Conservation (phyloP, 2,797 vertebrate species). For the Spheniscus humboldti region DNA sequence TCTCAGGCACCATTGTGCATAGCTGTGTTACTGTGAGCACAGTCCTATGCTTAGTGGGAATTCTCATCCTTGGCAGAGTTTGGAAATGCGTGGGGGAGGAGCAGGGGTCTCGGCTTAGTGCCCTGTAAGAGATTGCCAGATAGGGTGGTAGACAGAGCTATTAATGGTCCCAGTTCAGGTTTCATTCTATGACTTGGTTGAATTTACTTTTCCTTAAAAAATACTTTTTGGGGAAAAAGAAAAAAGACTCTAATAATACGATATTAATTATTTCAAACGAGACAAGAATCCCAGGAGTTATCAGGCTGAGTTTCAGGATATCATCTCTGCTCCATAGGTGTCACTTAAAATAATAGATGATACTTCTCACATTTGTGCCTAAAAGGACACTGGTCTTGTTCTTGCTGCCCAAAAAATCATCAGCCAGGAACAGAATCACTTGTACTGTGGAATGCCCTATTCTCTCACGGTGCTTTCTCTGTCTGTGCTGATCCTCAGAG, state of each 20-base stretch:
- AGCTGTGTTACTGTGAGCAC: conserved; percentile 19
- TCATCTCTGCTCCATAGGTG: neutral
- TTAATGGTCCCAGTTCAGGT: neutral
- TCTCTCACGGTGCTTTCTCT: neutral
- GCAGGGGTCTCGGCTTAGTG: neutral
- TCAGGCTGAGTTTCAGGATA: neutral
- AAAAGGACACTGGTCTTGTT: neutral
- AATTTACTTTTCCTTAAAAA: neutral
- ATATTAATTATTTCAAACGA: neutral
- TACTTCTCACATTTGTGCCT: neutral
- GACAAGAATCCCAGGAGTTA: neutral
- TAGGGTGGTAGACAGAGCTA: neutral
- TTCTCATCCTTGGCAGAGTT: conserved; percentile 31
- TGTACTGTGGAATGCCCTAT: neutral
- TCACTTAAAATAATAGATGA: neutral
- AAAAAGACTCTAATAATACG: neutral
- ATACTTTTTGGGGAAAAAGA: fast-evolving
- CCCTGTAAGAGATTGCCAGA: neutral
- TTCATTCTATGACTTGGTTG: neutral
- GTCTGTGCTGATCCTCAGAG: neutral
- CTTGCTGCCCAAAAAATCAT: neutral
- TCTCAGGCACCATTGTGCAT: conserved; percentile 17
- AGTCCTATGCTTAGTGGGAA: neutral
- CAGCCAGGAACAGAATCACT: neutral
- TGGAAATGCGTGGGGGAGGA: neutral